Evolutionary conservation across 2,888 invertebrate species (phyloP), one percentile per base, ranked within the genome.

Genomic region (Apoderus coryli): DNA sequence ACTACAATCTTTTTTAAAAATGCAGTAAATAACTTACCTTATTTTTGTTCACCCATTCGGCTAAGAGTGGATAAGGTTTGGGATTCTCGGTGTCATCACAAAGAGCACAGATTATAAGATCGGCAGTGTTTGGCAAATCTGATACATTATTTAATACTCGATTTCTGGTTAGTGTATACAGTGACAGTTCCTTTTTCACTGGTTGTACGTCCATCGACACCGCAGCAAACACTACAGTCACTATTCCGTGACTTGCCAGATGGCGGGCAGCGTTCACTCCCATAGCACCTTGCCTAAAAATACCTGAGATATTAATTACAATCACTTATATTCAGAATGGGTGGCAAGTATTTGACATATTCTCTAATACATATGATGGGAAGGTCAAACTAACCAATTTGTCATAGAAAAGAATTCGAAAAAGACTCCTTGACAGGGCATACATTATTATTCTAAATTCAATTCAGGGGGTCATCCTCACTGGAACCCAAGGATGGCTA

Each of bases 231-330:
- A 79, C 67, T 27, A 73, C 59, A 1, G 76, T 77, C 39, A 69
- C 69, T 0, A 82, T 76, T 29, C 85, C 84, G 56, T 88, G 88
- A 48, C 80, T 74, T 31, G 79, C 73, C 41, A 89, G 65, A 55
- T 88, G 79, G 9, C 88, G 69, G 15, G 77, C 81, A 29, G 78
- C 75, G 46, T 73, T 74, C 10, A 82, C 67, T 13, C 76, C 86
- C 29, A 76, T 67, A 27, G 75, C 75, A 36, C 72, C 70, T 34
- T 57, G 56, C 32, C 58, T 60, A 38, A 22, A 43, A 37, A 19
- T 23, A 16, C 12, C 34, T n/a, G 14, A 31, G 11, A 24, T 19
- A 26, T 29, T 10, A 10, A 22, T n/a, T n/a, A n/a, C n/a, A n/a
- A n/a, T n/a, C n/a, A n/a, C n/a, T n/a, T n/a, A n/a, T n/a, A n/a